Base-by-base conservation (phyloP, 2,113 vertebrate genomes). In the Cardinalis cardinalis region DNA sequence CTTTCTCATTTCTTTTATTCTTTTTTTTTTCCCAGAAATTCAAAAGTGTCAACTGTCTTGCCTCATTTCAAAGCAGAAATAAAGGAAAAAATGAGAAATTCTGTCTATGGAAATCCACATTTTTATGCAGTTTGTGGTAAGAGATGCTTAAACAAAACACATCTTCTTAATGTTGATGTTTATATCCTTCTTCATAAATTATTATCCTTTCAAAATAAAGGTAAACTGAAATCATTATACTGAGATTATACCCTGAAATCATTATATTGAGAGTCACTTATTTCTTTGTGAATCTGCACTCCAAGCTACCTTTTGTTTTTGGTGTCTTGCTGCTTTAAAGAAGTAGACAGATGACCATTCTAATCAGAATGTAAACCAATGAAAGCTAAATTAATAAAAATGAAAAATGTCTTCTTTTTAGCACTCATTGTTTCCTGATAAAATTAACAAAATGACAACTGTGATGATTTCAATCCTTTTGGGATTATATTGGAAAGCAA, bases 1-100 rank as follows among this genome's bases (percentile, higher is more conserved):
- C 0, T 63, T 76, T 52, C 23, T 14, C 2, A 11, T 51, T 87
- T 36, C 1, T 52, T 13, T 18, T 14, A 10, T 12, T 7, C 2
- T 7, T 40, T 15, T 17, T 19, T 10, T 38, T 55, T 55, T 21
- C 2, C 0, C 13, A 38, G 8, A 43, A 36, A 84, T 55, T 8
- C 18, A 51, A 73, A 79, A 69, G 1, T 12, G 80, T 17, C 64
- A 59, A 24, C 26, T 80, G 28, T 1, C 16, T 90, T 70, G 5
- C 20, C 20, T 84, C 14, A 29, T 63, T 86, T 70, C 23, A 61
- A 38, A 87, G 19, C 3, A 86, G 21, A 84, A 61, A 29, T 34
- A 82, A 56, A 73, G 5, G 6, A 31, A 24, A 53, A 24, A 75
- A 43, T 10, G 8, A 41, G 13, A 75, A 82, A 55, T 38, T 65